phyloP scores from a whole-genome alignment of 2,113 vertebrate genomes.

The Nerophis ophidion region DNA sequence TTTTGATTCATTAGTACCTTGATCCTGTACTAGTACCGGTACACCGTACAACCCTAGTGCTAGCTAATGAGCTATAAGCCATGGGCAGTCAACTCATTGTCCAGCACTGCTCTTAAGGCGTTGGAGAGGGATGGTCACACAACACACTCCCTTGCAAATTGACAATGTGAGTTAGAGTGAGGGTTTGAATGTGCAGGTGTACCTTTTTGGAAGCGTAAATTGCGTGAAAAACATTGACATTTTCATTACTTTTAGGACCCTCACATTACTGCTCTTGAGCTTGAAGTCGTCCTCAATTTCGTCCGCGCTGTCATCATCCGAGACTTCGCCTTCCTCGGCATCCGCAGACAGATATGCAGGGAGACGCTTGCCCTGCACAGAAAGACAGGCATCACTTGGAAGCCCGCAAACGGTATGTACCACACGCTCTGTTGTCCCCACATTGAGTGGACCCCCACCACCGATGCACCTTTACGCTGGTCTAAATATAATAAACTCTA shows the following conservation, averaged over 20 bases:
- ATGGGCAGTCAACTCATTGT: too few species aligned
- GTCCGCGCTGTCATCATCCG: constrained; percentile 95
- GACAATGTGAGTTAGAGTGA: too few species aligned
- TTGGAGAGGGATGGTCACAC: too few species aligned
- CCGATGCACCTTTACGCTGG: constrained; percentile 1
- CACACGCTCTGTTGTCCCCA: neutral
- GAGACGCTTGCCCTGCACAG: constrained; percentile 86
- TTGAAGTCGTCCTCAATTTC: constrained; percentile 98
- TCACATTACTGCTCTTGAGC: constrained; percentile 83
- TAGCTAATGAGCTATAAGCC: too few species aligned
- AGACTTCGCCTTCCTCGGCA: constrained; percentile 94
- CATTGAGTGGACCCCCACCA: constrained; percentile 11
- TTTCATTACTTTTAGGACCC: constrained; percentile 21
- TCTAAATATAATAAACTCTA: neutral
- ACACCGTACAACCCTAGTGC: too few species aligned
- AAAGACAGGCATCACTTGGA: constrained; percentile 15
- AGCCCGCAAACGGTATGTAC: neutral
- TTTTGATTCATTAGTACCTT: too few species aligned
- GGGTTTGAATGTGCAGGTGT: neutral
- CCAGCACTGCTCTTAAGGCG: too few species aligned
- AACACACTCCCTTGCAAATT: too few species aligned
- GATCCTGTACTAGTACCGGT: too few species aligned
- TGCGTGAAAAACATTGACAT: too few species aligned
- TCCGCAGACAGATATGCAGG: constrained; percentile 85
- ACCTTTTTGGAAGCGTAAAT: too few species aligned